Evolutionary conservation across 2,888 invertebrate species (phyloP), one percentile per base, ranked within the genome.

Genomic region (Antheraea assamensis): DNA sequence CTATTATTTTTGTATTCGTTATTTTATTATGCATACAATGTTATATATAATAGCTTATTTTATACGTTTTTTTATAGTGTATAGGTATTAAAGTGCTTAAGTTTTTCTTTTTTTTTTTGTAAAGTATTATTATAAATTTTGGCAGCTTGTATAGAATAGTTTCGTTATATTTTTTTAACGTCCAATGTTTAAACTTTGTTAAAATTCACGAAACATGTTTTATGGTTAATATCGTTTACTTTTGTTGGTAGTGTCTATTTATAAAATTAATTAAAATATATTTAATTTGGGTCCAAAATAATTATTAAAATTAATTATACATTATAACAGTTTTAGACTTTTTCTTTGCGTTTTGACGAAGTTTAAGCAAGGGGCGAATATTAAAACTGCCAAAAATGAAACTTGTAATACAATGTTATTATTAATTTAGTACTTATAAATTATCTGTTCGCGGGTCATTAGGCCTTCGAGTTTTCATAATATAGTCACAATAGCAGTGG

Each of bases 1-100:
- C 70, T 78, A 83, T 87, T 90, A 91, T 92, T 92, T 92, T 92
- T 92, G 83, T 90, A 92, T 87, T 81, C 80, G 82, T 90, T 89
- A 87, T 86, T 82, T 73, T 73, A n/a, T n/a, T n/a, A 73, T 70
- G 73, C 73, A 58, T 73, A 70, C 58, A 70, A 70, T 30, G 70
- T 55, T 70, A 73, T 73, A 73, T 52, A 68, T 72, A 27, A 64
- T 87, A 90, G 88, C 87, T 90, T 92, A 88, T 91, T 90, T 91
- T 90, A 82, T 91, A 88, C 83, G 81, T 84, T 86, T 85, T n/a
- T 85, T 85, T 87, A 87, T 84, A 80, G 83, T 83, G 77, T 79
- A 82, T 85, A 70, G 70, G 83, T 81, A 81, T 81, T 78, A 86
- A 87, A 84, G 87, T 89, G 88, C 90, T 88, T 90, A 87, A 86